Base-by-base conservation (phyloP, 2,113 vertebrate species). In the Labeo rohita region DNA sequence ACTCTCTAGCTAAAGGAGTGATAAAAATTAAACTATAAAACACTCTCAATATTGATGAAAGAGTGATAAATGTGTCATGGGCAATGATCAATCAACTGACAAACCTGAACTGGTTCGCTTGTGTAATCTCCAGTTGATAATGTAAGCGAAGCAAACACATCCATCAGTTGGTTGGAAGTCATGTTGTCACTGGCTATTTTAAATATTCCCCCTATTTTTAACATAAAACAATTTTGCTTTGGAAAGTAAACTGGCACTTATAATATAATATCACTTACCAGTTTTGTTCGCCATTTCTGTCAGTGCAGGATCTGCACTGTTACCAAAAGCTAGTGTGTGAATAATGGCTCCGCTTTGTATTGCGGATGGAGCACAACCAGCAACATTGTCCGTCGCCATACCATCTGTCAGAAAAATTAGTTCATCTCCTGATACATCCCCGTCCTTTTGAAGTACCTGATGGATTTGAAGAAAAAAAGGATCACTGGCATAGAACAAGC, bases 61-160 rank as follows among this genome's bases (percentile, higher is more conserved):
- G 3, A 66, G 6, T 77, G 3, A 16, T 9, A 54, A 0, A 34
- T 1, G 15, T 36, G 54, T 8, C 13, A 16, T 34, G 13, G 2
- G 21, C 39, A 39, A 3, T 39, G 1, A 39, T 39, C 39, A 39
- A 45, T 43, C 7, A 49, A 3, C 36, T 54, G 23, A 28, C 13
- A 77, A 39, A 95, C 95, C 93, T 94, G 94, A 86, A 95, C 61
- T 59, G 83, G 84, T 78, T 93, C 89, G 21, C 91, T 89, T 59
- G 85, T 89, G 50, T 89, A 16, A 84, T 95, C 85, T 91, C 93
- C 92, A 10, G 86, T 90, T 63, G 83, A 86, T 2, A 92, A 90
- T 43, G 90, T 90, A 85, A 95, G 89, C 90, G 91, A 92, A 75
- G 89, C 87, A 89, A 96, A 95, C 34, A 86, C 93, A 88, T 95